These are phyloP conservation scores for Octodon degus DNA, from an alignment of 2,113 vertebrate species.

Conservation along the genomic window DNA sequence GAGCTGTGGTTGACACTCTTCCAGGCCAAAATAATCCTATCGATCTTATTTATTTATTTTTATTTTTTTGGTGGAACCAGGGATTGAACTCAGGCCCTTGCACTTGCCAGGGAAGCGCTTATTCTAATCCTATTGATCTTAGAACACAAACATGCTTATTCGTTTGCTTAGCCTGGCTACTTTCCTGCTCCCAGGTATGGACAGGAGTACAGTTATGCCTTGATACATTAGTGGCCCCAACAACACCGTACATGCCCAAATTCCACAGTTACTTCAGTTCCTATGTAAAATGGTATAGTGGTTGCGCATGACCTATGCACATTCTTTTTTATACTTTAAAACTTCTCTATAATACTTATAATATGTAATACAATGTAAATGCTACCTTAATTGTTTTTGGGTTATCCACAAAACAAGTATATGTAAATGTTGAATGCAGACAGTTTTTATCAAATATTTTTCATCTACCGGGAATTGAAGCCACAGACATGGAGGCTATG, in stretches of 20 bases:
- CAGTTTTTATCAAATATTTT: not conserved
- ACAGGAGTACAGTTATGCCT: not conserved
- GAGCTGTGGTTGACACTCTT: not conserved
- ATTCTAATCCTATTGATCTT: not conserved
- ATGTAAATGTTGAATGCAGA: not conserved
- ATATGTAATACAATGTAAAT: not conserved
- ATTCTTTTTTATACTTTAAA: not conserved
- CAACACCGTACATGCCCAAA: not conserved
- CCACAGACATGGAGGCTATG: not conserved
- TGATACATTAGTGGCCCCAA: not conserved
- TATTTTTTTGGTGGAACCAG: no score
- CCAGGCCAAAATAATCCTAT: not conserved
- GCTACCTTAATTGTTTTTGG: not conserved
- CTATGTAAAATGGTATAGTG: not conserved
- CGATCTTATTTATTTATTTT: no score
- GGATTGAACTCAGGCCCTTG: no score
- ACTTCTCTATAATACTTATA: not conserved
- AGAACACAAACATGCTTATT: not conserved
- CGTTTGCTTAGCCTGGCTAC: not conserved
- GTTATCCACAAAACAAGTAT: not conserved
- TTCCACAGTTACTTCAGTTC: not conserved
- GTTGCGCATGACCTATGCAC: not conserved
- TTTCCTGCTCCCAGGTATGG: not conserved
- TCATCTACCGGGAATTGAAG: not conserved
- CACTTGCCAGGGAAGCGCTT: no score